phyloP scores from a whole-genome alignment of 2,888 invertebrate species.

The Gortyna flavago region DNA sequence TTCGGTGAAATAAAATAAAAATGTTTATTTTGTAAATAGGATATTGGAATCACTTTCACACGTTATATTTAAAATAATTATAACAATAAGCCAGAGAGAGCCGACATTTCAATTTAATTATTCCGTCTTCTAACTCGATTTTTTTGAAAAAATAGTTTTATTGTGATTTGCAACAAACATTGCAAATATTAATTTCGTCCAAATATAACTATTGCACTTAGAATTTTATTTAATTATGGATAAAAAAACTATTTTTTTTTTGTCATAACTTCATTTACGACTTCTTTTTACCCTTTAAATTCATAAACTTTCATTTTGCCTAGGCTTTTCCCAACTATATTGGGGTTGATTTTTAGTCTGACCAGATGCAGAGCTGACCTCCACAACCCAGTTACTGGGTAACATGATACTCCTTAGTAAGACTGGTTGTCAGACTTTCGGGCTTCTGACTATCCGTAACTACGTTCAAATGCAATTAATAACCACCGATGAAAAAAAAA shows the following conservation, averaged over 20 bases:
- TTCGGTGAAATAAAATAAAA: neutral
- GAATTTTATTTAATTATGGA: neutral
- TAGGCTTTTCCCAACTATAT: neutral
- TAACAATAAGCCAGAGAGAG: neutral
- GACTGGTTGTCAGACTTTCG: neutral
- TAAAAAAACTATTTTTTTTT: no score
- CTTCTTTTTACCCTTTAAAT: constrained; percentile 3
- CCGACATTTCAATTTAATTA: neutral
- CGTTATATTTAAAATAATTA: neutral
- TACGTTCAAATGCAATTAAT: constrained; percentile 3
- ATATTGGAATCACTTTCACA: neutral
- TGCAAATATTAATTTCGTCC: constrained; percentile 27
- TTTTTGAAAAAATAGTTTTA: neutral
- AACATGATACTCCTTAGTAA: neutral
- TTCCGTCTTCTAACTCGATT: neutral
- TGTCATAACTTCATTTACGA: no score
- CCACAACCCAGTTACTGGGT: neutral
- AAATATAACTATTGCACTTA: constrained; percentile 7
- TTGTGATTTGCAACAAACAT: neutral
- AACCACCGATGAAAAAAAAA: constrained; percentile 13
- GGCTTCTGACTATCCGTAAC: neutral
- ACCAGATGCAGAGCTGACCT: neutral
- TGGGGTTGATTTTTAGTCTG: neutral
- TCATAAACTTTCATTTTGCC: neutral
- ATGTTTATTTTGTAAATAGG: neutral